These are phyloP conservation scores for Hymenochirus boettgeri DNA, from an alignment of 2,113 vertebrate species.

Conservation along the genomic window DNA sequence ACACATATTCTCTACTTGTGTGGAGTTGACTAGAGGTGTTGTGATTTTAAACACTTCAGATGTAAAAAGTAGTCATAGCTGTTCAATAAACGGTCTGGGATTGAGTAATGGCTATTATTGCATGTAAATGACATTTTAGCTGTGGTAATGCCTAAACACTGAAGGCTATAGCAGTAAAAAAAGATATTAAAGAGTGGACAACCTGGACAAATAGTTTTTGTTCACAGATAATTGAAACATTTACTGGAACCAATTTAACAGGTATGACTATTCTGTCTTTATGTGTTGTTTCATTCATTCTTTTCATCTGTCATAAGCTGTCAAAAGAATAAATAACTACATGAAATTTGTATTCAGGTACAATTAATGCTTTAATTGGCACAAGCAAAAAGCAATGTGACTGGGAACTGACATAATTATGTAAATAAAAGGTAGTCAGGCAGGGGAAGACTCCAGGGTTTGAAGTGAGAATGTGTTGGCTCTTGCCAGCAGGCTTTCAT, in stretches of 20 bases:
- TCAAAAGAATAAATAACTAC: conserved; percentile 10
- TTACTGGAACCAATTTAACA: background rate
- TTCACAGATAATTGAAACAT: no score
- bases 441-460: conserved; percentile 28
- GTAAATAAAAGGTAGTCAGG: conserved; percentile 40
- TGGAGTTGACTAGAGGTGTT: no score
- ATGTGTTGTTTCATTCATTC: background rate
- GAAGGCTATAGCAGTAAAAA: no score
- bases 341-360: conserved; percentile 23
- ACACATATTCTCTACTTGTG: no score
- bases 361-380: conserved; percentile 36
- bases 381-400: conserved; percentile 26
- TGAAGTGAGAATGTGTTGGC: conserved; percentile 23
- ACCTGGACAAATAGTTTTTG: no score
- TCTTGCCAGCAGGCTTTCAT: conserved; percentile 32
- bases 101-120: no score
- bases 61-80: no score
- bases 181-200: no score
- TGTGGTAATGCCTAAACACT: no score
- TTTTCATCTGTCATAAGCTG: background rate
- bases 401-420: conserved; percentile 35
- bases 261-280: conserved; percentile 6
- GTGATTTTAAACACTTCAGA: no score
- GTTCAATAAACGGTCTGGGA: no score
- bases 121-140: no score